phyloP scores from a whole-genome alignment of 2,888 invertebrate genomes.

The Cabera pusaria region DNA sequence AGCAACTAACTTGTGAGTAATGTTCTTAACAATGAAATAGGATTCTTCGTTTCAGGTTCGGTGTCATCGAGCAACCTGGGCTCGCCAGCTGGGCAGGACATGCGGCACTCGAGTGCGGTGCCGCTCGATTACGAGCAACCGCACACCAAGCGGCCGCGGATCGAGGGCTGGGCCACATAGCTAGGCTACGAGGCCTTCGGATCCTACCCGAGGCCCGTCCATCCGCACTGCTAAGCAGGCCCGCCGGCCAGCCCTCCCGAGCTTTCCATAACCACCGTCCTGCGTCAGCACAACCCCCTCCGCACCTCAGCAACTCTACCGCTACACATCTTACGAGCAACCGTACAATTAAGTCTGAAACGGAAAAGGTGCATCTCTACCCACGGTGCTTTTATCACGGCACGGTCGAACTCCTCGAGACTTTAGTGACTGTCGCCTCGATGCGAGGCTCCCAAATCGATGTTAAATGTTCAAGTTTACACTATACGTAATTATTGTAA shows the following conservation, averaged over 20 bases:
- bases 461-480: constrained; percentile 66
- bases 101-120: constrained; percentile 66
- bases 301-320: constrained; percentile 14
- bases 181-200: constrained; percentile 81
- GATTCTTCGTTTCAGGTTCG: constrained; percentile 83
- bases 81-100: constrained; percentile 85
- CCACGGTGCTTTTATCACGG: constrained; percentile 59
- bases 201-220: constrained; percentile 74
- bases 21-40: constrained; percentile 21
- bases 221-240: constrained; percentile 75
- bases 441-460: constrained; percentile 25
- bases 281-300: constrained; percentile 32
- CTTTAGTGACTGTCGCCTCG: constrained; percentile 18
- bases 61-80: constrained; percentile 93
- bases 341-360: constrained; percentile 53
- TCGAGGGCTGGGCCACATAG: constrained; percentile 97
- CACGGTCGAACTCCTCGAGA: constrained; percentile 45
- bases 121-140: constrained; percentile 82
- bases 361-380: constrained; percentile 55
- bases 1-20: constrained; percentile 8
- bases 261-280: constrained; percentile 51
- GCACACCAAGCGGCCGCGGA: constrained; percentile 92
- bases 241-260: constrained; percentile 48
- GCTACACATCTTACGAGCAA: constrained; percentile 24
- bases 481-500: constrained; percentile 74